Evolutionary conservation across 2,888 invertebrate genomes (phyloP).

Genomic region (Sarcophaga caerulescens): DNA sequence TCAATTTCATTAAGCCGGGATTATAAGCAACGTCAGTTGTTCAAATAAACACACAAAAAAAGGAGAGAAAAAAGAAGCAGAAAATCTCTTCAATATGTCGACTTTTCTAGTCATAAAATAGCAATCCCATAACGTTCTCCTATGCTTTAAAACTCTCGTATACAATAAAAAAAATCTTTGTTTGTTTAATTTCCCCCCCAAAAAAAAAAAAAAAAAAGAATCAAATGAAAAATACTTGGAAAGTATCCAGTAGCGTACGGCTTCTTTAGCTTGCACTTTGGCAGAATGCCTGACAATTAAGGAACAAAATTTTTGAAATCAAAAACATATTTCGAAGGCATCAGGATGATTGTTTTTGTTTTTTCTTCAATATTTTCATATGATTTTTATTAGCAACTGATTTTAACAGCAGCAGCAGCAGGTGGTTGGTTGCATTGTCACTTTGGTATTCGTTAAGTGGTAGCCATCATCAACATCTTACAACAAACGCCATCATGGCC

Average conservation of each 20-base stretch:
- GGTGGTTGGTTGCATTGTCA: constrained; percentile 35
- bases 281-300: constrained; percentile 34
- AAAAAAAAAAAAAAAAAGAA: no score
- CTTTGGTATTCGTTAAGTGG: not conserved
- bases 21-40: constrained; percentile 61
- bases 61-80: constrained; percentile 7
- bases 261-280: no score
- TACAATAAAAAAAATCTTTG: constrained; percentile 58
- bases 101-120: not conserved
- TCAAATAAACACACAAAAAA: not conserved
- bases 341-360: not conserved
- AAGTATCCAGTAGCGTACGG: constrained; percentile 3
- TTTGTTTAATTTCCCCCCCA: constrained; percentile 50
- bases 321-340: constrained; percentile 51
- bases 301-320: constrained; percentile 22
- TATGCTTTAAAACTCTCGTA: no score
- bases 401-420: constrained; percentile 58
- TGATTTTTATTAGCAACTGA: constrained; percentile 44
- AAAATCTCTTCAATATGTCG: not conserved
- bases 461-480: constrained; percentile 25
- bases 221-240: not conserved
- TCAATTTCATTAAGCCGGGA: constrained; percentile 71
- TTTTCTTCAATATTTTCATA: constrained; percentile 41
- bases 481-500: not conserved
- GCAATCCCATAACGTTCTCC: constrained; percentile 11